A percentile compares a stretch with the other conserved stretches of the same genome.
These are phyloP conservation scores for Peromyscus maniculatus DNA, from an alignment of 2,113 vertebrate species.

Conservation along the genomic window DNA sequence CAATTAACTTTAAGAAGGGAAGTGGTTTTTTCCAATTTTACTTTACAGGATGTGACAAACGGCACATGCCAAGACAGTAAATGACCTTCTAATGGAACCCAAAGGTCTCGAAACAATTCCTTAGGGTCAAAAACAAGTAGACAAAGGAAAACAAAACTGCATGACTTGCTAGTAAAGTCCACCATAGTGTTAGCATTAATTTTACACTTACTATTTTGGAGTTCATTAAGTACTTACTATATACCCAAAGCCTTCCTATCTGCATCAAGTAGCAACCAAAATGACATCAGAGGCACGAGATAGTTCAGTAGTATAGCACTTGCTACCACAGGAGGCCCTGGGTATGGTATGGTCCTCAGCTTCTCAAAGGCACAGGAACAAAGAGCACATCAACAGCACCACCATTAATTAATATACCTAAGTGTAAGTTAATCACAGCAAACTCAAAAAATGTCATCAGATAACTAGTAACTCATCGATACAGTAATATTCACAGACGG, in stretches of 20 bases:
- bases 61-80: background rate
- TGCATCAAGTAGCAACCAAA: conserved; percentile 6
- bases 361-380: background rate
- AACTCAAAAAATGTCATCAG: conserved; percentile 3
- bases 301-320: no score
- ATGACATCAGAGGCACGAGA: background rate
- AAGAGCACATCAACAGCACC: background rate
- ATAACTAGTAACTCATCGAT: background rate
- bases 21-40: background rate
- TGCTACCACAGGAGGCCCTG: background rate
- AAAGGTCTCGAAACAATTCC: background rate
- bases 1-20: background rate
- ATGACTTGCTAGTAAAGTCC: background rate
- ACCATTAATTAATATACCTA: conserved; percentile 23
- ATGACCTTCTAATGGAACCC: conserved; percentile 31
- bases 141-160: background rate
- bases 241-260: background rate
- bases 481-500: background rate
- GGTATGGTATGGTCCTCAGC: background rate
- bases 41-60: background rate
- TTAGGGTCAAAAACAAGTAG: background rate
- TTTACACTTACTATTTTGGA: background rate
- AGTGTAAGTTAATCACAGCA: background rate
- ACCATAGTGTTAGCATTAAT: background rate
- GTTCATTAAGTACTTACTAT: conserved; percentile 14